Percentiles rank a stretch among this genome's conserved stretches.
phyloP scores from a whole-genome alignment of 2,888 invertebrate genomes.

The Volucella inanis region DNA sequence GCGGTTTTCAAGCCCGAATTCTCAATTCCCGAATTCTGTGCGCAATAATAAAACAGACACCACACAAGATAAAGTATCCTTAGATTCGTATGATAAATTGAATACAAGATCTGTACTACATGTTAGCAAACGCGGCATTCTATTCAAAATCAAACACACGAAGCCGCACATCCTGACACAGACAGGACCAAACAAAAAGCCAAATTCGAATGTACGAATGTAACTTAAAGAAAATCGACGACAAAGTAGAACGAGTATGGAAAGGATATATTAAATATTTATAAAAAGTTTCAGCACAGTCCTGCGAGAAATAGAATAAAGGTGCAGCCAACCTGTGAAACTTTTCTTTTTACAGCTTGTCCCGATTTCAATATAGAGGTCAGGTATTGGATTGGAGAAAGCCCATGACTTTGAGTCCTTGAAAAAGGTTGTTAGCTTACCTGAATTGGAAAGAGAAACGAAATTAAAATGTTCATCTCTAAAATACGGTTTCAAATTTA shows the following conservation, averaged over 20 bases:
- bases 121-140: neutral
- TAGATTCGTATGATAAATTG: slow-evolving; percentile 14
- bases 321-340: slow-evolving; percentile 37
- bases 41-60: slow-evolving; percentile 46
- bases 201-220: slow-evolving; percentile 2
- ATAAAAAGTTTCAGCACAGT: slow-evolving; percentile 26
- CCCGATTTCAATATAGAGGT: too few species aligned
- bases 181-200: neutral
- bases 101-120: neutral
- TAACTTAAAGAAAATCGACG: slow-evolving; percentile 24
- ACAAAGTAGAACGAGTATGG: neutral
- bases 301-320: slow-evolving; percentile 22
- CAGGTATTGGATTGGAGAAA: too few species aligned
- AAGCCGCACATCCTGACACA: neutral
- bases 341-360: neutral
- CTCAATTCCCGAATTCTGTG: neutral
- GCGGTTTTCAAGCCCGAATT: neutral
- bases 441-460: too few species aligned
- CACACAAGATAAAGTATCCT: slow-evolving; percentile 32
- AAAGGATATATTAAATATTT: slow-evolving; percentile 39
- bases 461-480: too few species aligned
- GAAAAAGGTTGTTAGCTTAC: too few species aligned
- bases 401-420: too few species aligned
- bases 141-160: neutral
- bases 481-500: too few species aligned